phyloP scores from a whole-genome alignment of 2,888 invertebrate species.

The Agriopis aurantiaria region DNA sequence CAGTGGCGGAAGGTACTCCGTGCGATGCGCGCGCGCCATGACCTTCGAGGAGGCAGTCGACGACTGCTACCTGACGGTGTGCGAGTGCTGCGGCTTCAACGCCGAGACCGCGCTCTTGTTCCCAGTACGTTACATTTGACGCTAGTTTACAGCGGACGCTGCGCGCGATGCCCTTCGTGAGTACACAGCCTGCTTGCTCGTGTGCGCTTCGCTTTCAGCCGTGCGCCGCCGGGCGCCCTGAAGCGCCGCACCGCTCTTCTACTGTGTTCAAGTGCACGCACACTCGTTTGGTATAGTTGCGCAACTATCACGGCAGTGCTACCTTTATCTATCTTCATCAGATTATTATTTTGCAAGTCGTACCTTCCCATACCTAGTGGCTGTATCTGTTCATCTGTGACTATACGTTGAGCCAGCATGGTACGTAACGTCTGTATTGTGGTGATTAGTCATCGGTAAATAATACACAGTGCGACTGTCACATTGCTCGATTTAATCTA shows the following conservation, averaged over 20 bases:
- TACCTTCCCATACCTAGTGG: background rate
- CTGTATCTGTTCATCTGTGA: background rate
- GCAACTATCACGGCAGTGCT: constrained; percentile 20
- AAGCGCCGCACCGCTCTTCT: constrained; percentile 45
- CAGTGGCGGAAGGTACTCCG: constrained; percentile 73
- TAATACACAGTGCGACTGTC: constrained; percentile 4
- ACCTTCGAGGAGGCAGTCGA: constrained; percentile 82
- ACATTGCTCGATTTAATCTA: background rate
- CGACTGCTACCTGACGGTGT: constrained; percentile 82
- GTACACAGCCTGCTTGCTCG: constrained; percentile 71
- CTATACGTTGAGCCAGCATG: constrained; percentile 1
- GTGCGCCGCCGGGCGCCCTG: constrained; percentile 13
- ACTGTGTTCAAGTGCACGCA: constrained; percentile 66
- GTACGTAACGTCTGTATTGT: constrained; percentile 1
- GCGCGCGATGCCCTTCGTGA: constrained; percentile 81
- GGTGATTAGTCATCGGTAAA: constrained; percentile 16
- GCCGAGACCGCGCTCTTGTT: constrained; percentile 80
- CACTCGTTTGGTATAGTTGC: constrained; percentile 33
- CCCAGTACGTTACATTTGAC: constrained; percentile 83
- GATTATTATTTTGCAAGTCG: background rate
- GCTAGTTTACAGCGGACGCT: constrained; percentile 76
- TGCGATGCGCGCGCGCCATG: constrained; percentile 84
- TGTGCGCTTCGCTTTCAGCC: constrained; percentile 63
- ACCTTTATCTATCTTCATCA: constrained; percentile 11
- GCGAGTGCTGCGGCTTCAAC: constrained; percentile 86